Base-by-base conservation (phyloP, 2,113 vertebrate genomes). In the Psephotus haematonotus region DNA sequence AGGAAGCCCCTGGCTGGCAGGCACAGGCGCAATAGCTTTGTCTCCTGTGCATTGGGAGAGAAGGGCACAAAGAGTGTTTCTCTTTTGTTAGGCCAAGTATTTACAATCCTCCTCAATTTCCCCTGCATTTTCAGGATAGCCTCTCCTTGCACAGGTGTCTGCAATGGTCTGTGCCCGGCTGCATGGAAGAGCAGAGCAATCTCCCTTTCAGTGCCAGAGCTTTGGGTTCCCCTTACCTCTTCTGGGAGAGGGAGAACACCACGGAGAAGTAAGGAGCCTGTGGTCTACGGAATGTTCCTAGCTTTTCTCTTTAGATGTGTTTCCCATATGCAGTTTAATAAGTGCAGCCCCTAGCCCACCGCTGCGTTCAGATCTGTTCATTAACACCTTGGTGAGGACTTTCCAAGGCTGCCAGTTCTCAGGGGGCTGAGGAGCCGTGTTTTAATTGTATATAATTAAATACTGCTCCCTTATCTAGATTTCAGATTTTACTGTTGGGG, bases 381-480 rank as follows among this genome's bases (percentile, higher is more conserved):
- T 74, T 39, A 93, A 83, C 64, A 94, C 93, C 85, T 94, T 52
- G 59, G 67, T 63, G 47, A 90, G 68, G 67, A 41, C 64, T 91
- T 72, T 89, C 86, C 80, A 88, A 86, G 60, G 62, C 60, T 28
- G 37, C 60, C 64, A 55, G 70, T 11, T 95, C 97, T 90, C 94
- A 60, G 71, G 70, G 74, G 89, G 18, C 50, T 79, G 60, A 91
- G 84, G 81, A 41, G 90, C 22, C 0, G 39, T 93, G 80, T 81
- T 96, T 97, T 97, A 97, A 97, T 97, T 96, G 91, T 76, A 89
- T 74, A 75, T 96, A 96, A 97, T 97, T 97, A 97, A 97, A 95
- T 12, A 95, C 67, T 57, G 77, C 52, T 97, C 59, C 92, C 93
- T 92, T 93, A 94, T 70, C 95, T 96, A 94, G 95, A 95, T 82